phyloP scores from a whole-genome alignment of 2,888 invertebrate genomes.

The Lepas anatifera region DNA sequence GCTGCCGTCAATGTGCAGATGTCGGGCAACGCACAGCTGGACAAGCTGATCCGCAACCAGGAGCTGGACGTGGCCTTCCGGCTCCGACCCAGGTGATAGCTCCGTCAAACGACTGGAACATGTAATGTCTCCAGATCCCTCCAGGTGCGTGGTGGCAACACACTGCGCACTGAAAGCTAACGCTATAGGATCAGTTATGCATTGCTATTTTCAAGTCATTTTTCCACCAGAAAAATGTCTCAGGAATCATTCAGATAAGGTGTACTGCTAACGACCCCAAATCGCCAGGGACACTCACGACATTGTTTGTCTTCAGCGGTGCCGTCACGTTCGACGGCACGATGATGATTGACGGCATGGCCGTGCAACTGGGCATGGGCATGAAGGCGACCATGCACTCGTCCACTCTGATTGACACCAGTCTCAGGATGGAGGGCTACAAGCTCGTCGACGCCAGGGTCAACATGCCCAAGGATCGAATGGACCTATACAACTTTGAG shows the following conservation, averaged over 20 bases:
- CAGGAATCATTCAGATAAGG: no score
- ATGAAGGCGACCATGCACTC: slow-evolving; percentile 71
- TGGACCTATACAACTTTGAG: slow-evolving; percentile 41
- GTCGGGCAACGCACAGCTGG: neutral
- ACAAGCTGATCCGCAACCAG: neutral
- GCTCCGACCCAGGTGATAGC: slow-evolving; percentile 24
- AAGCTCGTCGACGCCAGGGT: slow-evolving; percentile 56
- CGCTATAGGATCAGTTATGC: no score
- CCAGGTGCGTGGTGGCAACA: no score
- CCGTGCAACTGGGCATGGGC: slow-evolving; percentile 68
- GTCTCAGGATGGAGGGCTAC: slow-evolving; percentile 53
- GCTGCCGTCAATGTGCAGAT: slow-evolving; percentile 59
- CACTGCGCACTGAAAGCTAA: no score
- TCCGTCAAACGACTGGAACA: no score
- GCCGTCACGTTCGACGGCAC: slow-evolving; percentile 70
- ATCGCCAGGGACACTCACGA: no score
- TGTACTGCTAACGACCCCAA: no score
- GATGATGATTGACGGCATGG: slow-evolving; percentile 70
- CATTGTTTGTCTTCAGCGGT: slow-evolving; percentile 53
- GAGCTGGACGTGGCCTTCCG: neutral
- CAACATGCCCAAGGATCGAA: slow-evolving; percentile 66
- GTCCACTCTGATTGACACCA: slow-evolving; percentile 64
- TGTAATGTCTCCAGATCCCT: no score
- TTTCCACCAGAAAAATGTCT: no score
- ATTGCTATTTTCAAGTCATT: no score